Conservation (phyloP, 2,797 vertebrate genomes). For the Anguilla pacifica region DNA sequence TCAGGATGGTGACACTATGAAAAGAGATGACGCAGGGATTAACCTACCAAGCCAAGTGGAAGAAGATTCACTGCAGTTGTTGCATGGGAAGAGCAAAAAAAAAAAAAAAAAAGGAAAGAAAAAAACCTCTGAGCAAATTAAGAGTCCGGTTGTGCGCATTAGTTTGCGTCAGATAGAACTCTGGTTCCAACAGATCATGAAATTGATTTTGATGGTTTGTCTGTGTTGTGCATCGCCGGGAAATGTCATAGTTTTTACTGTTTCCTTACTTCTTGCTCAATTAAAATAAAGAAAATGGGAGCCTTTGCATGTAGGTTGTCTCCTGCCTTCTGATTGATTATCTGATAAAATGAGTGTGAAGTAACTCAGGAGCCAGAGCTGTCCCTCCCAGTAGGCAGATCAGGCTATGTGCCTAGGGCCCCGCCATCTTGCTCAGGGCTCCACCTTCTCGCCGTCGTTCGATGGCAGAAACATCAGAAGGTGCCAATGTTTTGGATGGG, state of each 20-base stretch:
- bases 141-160: constrained; percentile 59
- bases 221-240: constrained; percentile 37
- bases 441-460: no score
- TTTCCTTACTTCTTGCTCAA: not conserved
- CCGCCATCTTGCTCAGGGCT: no score
- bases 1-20: constrained; percentile 74
- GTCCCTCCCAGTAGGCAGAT: no score
- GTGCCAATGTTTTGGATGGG: no score
- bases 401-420: no score
- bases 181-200: constrained; percentile 41
- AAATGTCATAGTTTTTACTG: constrained; percentile 40
- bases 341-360: not conserved
- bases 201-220: constrained; percentile 41
- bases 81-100: constrained; percentile 21
- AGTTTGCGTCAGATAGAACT: constrained; percentile 56
- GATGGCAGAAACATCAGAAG: no score
- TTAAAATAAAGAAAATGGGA: not conserved
- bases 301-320: not conserved
- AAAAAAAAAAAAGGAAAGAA: constrained; percentile 26
- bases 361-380: no score
- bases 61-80: no score
- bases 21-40: constrained; percentile 69
- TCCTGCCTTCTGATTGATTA: not conserved
- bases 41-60: constrained; percentile 60
- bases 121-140: constrained; percentile 56